Conservation (phyloP, 1,140 invertebrate genomes). For the Lepeophtheirus salmonis region DNA sequence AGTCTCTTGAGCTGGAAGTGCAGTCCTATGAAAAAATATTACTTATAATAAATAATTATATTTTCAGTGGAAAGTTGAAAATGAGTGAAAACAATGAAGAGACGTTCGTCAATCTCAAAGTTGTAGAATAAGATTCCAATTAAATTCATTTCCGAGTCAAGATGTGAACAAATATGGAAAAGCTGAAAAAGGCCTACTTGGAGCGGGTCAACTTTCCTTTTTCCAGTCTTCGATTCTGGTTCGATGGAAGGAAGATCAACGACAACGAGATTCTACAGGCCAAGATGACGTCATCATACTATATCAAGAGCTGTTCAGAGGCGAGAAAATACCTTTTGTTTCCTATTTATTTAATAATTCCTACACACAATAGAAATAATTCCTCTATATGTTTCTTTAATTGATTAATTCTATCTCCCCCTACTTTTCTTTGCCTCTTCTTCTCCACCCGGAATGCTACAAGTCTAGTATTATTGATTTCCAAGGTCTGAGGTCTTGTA, state of each 20-base stretch:
- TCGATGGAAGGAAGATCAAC: slow-evolving; percentile 54
- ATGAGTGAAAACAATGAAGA: slow-evolving; percentile 12
- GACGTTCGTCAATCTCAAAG: slow-evolving; percentile 50
- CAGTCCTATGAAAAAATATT: too few relatives aligned
- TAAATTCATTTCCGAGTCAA: slow-evolving; percentile 66
- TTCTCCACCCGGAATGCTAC: too few relatives aligned
- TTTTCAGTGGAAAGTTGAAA: too few relatives aligned
- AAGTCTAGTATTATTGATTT: too few relatives aligned
- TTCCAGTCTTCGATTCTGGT: slow-evolving; percentile 36
- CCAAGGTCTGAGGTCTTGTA: too few relatives aligned
- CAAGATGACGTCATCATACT: slow-evolving; percentile 58
- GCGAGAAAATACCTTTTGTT: slow-evolving; percentile 27
- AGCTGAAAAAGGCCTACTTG: slow-evolving; percentile 58
- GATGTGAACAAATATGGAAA: slow-evolving; percentile 57
- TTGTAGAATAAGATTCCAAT: slow-evolving; percentile 53
- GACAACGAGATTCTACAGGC: slow-evolving; percentile 55
- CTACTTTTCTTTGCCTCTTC: too few relatives aligned
- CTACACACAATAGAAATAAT: too few relatives aligned
- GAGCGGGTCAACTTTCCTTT: slow-evolving; percentile 40
- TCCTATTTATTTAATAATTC: too few relatives aligned
- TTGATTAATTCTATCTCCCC: too few relatives aligned
- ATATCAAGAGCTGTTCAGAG: slow-evolving; percentile 54
- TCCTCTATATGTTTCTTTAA: too few relatives aligned
- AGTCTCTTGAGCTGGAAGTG: too few relatives aligned
- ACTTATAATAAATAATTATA: too few relatives aligned